phyloP scores from a whole-genome alignment of 2,797 vertebrate genomes.

The Champsocephalus esox region DNA sequence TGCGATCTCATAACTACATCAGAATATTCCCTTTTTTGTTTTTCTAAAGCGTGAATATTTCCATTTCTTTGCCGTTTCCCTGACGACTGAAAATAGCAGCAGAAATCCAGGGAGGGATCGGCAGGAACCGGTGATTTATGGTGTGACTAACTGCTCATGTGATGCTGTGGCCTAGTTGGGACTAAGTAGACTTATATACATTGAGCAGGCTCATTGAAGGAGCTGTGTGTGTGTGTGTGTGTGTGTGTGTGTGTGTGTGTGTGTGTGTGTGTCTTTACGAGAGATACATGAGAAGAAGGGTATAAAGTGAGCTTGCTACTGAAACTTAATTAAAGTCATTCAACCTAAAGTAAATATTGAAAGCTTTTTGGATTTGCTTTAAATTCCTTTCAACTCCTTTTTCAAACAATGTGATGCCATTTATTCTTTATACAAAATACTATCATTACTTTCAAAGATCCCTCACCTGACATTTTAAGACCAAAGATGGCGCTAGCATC shows the following conservation, averaged over 20 bases:
- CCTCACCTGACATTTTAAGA: neutral
- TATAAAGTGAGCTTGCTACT: neutral
- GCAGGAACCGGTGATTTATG: slow-evolving; percentile 67
- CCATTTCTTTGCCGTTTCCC: slow-evolving; percentile 6
- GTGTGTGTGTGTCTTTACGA: slow-evolving; percentile 1
- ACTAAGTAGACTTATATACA: slow-evolving; percentile 50
- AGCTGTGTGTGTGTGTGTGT: slow-evolving; percentile 3
- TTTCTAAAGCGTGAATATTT: slow-evolving; percentile 46
- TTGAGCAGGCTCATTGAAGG: slow-evolving; percentile 31
- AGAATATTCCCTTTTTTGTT: slow-evolving; percentile 37
- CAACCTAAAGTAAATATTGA: neutral
- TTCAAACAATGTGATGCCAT: neutral
- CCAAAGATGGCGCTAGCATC: neutral
- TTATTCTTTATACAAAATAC: too few species aligned
- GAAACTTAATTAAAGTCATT: slow-evolving; percentile 1
- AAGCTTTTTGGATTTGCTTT: neutral
- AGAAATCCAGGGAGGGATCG: slow-evolving; percentile 56
- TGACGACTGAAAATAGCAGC: slow-evolving; percentile 64
- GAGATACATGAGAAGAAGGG: neutral
- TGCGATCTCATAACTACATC: slow-evolving; percentile 55
- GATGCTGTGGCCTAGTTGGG: slow-evolving; percentile 72
- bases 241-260: slow-evolving; percentile 12
- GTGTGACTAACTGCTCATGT: slow-evolving; percentile 69
- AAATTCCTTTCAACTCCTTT: neutral
- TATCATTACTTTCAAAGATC: neutral